Conservation (phyloP, 2,797 vertebrate species). For the Eidolon dupreanum region DNA sequence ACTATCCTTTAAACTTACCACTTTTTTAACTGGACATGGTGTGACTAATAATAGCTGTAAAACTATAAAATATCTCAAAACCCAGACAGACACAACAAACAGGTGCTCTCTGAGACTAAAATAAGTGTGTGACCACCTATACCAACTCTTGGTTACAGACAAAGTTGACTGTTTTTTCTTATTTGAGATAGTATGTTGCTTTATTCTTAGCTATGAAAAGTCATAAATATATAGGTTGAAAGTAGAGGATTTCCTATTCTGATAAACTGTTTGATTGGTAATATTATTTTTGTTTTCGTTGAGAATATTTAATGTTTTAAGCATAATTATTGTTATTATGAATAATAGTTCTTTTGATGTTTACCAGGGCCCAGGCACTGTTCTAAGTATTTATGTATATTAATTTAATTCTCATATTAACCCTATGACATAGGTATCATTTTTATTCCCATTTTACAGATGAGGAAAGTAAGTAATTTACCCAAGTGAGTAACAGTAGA, state of each 20-base stretch:
- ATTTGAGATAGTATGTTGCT: neutral
- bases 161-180: neutral
- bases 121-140: neutral
- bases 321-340: neutral
- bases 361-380: neutral
- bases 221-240: neutral
- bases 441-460: conserved; percentile 27
- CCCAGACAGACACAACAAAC: conserved; percentile 53
- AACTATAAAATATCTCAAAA: conserved; percentile 56
- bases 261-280: neutral
- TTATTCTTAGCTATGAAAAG: neutral
- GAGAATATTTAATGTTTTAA: neutral
- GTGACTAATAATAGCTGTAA: conserved; percentile 57
- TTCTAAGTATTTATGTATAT: neutral
- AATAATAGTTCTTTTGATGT: neutral
- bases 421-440: neutral
- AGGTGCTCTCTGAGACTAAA: conserved; percentile 22
- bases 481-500: neutral
- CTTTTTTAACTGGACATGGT: conserved; percentile 14
- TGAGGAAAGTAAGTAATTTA: neutral
- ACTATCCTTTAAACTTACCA: neutral
- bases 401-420: conserved; percentile 1
- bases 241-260: neutral
- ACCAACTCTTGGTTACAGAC: neutral
- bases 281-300: conserved; percentile 1